Percentiles rank a stretch among this genome's conserved stretches.
Conservation (phyloP, 2,113 vertebrate genomes). For the Sebastes schlegelii region DNA sequence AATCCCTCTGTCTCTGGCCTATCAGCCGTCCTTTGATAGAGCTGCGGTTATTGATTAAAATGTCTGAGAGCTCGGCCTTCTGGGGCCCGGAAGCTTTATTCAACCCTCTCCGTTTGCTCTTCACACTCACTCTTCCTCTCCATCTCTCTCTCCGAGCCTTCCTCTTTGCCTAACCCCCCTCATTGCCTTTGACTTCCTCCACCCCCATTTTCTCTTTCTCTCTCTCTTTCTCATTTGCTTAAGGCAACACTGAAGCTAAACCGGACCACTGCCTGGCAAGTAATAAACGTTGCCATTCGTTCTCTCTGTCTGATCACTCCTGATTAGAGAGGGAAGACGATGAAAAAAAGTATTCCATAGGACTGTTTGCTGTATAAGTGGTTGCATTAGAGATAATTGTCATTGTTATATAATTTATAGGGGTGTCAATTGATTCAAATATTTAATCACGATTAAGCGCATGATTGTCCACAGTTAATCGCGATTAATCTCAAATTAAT, state of each 20-base stretch:
- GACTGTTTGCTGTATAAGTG: background rate
- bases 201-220: slow-evolving; percentile 35
- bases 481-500: too few species aligned
- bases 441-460: too few species aligned
- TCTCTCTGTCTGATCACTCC: slow-evolving; percentile 5
- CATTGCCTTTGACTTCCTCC: slow-evolving; percentile 51
- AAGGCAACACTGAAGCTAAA: slow-evolving; percentile 38
- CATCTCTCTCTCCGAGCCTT: slow-evolving; percentile 46
- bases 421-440: too few species aligned
- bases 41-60: slow-evolving; percentile 83
- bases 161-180: slow-evolving; percentile 56
- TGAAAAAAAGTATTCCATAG: background rate
- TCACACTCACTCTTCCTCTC: slow-evolving; percentile 72
- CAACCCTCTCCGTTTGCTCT: slow-evolving; percentile 71
- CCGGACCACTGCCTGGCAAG: slow-evolving; percentile 29
- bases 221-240: slow-evolving; percentile 54
- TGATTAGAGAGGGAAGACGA: background rate
- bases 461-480: too few species aligned
- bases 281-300: slow-evolving; percentile 41
- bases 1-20: slow-evolving; percentile 79
- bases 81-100: slow-evolving; percentile 80
- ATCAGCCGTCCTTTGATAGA: slow-evolving; percentile 82
- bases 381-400: background rate
- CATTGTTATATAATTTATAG: background rate
- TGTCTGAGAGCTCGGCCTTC: slow-evolving; percentile 79